Conservation (phyloP, 35 echinoderm and acorn worm species). For the Stichopus chloronotus region DNA sequence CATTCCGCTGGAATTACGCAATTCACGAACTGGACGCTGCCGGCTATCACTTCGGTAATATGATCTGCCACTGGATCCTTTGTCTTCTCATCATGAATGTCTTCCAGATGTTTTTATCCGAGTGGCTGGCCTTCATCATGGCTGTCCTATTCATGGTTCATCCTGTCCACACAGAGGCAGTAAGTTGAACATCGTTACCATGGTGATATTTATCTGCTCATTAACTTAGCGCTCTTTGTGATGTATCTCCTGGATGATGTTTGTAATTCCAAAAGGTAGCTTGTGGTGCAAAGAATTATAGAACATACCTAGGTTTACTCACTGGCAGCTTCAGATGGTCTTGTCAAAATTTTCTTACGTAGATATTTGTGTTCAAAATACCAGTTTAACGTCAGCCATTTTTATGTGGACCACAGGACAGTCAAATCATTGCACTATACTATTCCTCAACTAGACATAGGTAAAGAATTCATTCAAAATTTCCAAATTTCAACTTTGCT, state of each 20-base stretch:
- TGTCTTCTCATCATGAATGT: slow-evolving; percentile 70
- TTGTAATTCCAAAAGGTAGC: too few relatives aligned
- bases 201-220: not conserved
- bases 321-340: too few relatives aligned
- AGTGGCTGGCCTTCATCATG: slow-evolving; percentile 62
- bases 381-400: too few relatives aligned
- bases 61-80: slow-evolving; percentile 71
- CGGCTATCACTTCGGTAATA: slow-evolving; percentile 78
- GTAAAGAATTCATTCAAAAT: too few relatives aligned
- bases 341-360: too few relatives aligned
- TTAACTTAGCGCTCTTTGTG: not conserved
- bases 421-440: too few relatives aligned
- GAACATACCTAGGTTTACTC: too few relatives aligned
- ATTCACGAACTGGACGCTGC: slow-evolving; percentile 65
- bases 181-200: slow-evolving; percentile 46
- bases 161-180: slow-evolving; percentile 90
- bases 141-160: slow-evolving; percentile 81
- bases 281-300: too few relatives aligned
- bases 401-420: too few relatives aligned
- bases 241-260: not conserved
- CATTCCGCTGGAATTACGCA: slow-evolving; percentile 85
- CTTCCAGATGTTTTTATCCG: slow-evolving; percentile 52
- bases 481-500: too few relatives aligned
- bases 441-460: too few relatives aligned
- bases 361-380: too few relatives aligned